Conservation (phyloP, 35 echinoderm and acorn worm genomes). For the Hemicentrotus pulcherrimus region DNA sequence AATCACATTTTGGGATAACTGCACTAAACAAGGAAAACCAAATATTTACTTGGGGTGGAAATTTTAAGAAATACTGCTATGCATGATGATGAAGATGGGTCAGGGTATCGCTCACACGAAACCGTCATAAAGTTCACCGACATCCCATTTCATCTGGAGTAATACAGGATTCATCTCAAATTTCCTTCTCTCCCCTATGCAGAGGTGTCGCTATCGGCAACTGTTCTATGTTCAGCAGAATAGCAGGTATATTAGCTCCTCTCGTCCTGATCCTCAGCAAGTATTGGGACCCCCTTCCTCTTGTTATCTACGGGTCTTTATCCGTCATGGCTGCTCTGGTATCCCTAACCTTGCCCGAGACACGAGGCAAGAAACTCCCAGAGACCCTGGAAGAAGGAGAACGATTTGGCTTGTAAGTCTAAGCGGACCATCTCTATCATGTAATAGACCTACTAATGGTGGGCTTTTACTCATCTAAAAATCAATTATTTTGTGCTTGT, state of each 20-base stretch:
- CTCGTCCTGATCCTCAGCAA: conserved; percentile 52
- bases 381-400: conserved; percentile 70
- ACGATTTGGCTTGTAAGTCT: conserved; percentile 51
- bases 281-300: conserved; percentile 59
- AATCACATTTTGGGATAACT: too few species aligned
- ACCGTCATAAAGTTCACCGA: too few species aligned
- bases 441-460: too few species aligned
- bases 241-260: conserved; percentile 59
- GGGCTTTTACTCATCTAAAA: too few species aligned
- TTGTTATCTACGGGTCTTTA: conserved; percentile 44
- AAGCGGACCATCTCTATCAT: neutral
- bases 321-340: conserved; percentile 37
- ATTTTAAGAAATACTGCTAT: too few species aligned
- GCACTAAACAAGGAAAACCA: too few species aligned
- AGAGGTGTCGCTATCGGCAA: conserved; percentile 59
- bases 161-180: neutral
- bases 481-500: too few species aligned
- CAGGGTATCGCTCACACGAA: too few species aligned
- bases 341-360: conserved; percentile 69
- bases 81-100: too few species aligned
- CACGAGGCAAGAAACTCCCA: conserved; percentile 61
- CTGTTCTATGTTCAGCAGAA: conserved; percentile 60
- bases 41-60: too few species aligned
- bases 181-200: neutral
- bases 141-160: neutral